A percentile compares a stretch with the other conserved stretches of the same genome.
These are phyloP conservation scores for Cantharis lateralis DNA, from an alignment of 2,888 invertebrate genomes.

Conservation along the genomic window DNA sequence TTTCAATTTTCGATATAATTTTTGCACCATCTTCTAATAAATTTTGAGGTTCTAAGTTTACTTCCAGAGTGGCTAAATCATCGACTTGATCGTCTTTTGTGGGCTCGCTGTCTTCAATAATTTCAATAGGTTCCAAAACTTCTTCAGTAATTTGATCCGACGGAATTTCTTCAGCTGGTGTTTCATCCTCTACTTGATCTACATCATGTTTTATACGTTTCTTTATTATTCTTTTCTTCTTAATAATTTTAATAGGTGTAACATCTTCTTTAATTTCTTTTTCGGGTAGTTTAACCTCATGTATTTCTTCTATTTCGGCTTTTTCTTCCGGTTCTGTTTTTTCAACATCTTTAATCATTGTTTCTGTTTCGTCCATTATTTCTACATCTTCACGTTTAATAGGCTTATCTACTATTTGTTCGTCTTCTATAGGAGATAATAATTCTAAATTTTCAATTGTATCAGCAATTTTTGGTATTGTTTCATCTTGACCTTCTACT, in stretches of 20 bases:
- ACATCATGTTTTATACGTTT: constrained; percentile 35
- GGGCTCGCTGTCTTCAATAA: constrained; percentile 31
- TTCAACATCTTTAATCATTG: no score
- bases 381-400: no score
- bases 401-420: constrained; percentile 15
- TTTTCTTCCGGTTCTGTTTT: constrained; percentile 38
- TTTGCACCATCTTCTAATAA: constrained; percentile 20
- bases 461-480: constrained; percentile 46
- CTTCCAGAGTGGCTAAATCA: background rate
- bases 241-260: constrained; percentile 43
- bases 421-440: constrained; percentile 33
- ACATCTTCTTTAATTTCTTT: constrained; percentile 36
- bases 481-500: constrained; percentile 47
- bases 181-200: constrained; percentile 47
- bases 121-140: constrained; percentile 43
- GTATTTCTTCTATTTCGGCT: constrained; percentile 44
- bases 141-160: background rate
- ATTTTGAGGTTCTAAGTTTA: background rate
- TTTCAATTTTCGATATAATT: constrained; percentile 17
- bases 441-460: constrained; percentile 38
- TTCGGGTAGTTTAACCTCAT: constrained; percentile 36
- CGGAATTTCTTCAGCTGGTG: constrained; percentile 25
- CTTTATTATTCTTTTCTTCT: constrained; percentile 38
- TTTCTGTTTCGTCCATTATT: no score
- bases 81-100: constrained; percentile 45